Base-by-base conservation (phyloP, 1,140 invertebrate species). In the Berghia stephanieae region DNA sequence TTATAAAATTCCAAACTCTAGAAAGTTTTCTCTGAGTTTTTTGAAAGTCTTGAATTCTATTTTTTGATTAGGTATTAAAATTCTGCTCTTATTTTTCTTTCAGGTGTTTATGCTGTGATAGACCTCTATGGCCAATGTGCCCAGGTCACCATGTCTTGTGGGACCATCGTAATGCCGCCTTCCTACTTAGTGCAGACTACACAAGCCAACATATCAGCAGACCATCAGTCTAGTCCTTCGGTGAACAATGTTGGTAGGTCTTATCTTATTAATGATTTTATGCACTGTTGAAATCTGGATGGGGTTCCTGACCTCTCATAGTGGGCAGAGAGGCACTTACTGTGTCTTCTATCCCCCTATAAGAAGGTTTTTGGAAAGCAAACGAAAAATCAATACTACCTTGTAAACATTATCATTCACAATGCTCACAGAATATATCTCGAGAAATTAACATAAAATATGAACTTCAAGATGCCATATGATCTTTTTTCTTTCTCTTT, bases 111-210 rank as follows among this genome's bases (percentile, higher is more conserved):
- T 90, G 96, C 95, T n/a, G 96, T 98, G 0, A 94, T 98, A 44
- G 96, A 98, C 91, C 91, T 98, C 18, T 98, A 98, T 87, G 96
- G 96, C 5, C 95, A 96, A 86, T 98, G 96, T 89, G 95, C 95
- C 31, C 95, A 97, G 92, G 96, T 98, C 67, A 91, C 91, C 8
- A 91, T 92, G 46, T 86, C 86, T 13, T 82, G 79, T 80, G 85
- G 85, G 6, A 85, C 84, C 3, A 82, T 83, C 13, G 72, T 86
- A 8, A 13, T 76, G 24, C 67, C 82, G n/a, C 83, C 84, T 5
- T 55, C 79, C n/a, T 81, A 84, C 34, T 82, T 83, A 34, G 60
- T 73, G 43, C 78, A 52, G 44, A n/a, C n/a, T n/a, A n/a, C 44
- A 66, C 70, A 60, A 36, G 66, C 60, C 27, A 76, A 63, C 42